Evolutionary conservation across 1,140 invertebrate genomes (phyloP), one percentile per base, ranked within the genome.

Genomic region (Drosophila sulfurigaster): DNA sequence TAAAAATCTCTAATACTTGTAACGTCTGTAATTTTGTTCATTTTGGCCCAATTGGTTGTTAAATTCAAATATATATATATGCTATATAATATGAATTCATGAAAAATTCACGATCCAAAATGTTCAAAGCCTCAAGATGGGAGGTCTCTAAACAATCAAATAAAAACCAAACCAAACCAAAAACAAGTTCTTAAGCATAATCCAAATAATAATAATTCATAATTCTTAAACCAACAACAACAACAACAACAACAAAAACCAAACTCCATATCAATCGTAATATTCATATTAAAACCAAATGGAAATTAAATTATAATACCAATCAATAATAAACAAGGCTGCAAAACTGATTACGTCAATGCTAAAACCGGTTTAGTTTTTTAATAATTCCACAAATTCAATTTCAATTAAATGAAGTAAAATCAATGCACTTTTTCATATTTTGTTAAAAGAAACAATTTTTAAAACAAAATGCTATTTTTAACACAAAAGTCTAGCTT

Each of bases 11-110:
- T 77, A 72, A 66, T 72, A 43, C 41, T 43, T n/a, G 41, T 43
- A 77, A 78, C 75, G 56, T 75, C 76, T 90, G 83, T 83, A 88
- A 91, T 91, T 91, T 91, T 90, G 86, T 90, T 90, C 87, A 90
- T 90, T 90, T 90, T 90, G 86, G 86, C 86, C 75, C 77, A 80
- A 90, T 90, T 90, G 86, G 87, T 79, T 48, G 28, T 43, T 48
- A 46, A 57, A 57, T 13, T 56, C 6, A 46, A 45, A 32, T 32
- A 59, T 60, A 68, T 52, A 43, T 32, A 59, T 60, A 64, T 52
- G 66, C 56, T 13, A 43, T 13, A 43, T n/a, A 52, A 52, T 52
- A 30, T 13, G 51, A 54, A 54, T 54, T 30, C 7, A n/a, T 15
- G 15, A 13, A 28, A 54, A 32, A 54, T 64, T 57, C 49, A 74